Evolutionary conservation across 2,113 vertebrate species (phyloP).

Genomic region (Centropristis striata): DNA sequence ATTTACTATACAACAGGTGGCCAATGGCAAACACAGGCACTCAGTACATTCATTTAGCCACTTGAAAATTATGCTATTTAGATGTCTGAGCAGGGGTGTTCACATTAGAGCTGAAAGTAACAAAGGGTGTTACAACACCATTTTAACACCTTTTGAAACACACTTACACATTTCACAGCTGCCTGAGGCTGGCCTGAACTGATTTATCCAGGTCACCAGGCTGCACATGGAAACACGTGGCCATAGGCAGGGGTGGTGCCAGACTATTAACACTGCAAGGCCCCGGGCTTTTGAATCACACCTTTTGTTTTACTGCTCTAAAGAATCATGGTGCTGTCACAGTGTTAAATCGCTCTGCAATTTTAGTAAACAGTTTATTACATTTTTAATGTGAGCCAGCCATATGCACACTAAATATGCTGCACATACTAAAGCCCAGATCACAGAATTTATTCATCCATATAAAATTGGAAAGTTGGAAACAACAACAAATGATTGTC

Average conservation of each 20-base stretch:
- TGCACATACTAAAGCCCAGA: constrained; percentile 1
- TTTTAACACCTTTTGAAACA: constrained; percentile 50
- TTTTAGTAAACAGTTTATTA: constrained; percentile 38
- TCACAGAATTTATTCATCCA: constrained; percentile 10
- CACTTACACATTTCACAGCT: constrained; percentile 45
- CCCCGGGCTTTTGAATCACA: constrained; percentile 29
- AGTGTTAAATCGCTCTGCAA: constrained; percentile 16
- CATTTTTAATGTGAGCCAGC: constrained; percentile 39
- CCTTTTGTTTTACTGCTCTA: constrained; percentile 54
- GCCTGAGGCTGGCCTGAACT: constrained; percentile 31
- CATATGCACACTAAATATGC: constrained; percentile 35
- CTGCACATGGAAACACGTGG: constrained; percentile 39
- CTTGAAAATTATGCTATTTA: constrained; percentile 53
- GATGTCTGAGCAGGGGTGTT: constrained; percentile 25
- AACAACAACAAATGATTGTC: not conserved
- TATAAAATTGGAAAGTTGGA: not conserved
- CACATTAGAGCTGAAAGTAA: constrained; percentile 39
- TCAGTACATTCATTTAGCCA: constrained; percentile 15
- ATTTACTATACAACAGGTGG: constrained; percentile 56
- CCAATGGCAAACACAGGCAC: constrained; percentile 33
- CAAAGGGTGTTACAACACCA: constrained; percentile 35
- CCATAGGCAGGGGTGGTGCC: constrained; percentile 17
- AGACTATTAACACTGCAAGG: constrained; percentile 34
- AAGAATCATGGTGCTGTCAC: constrained; percentile 38
- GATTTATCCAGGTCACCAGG: constrained; percentile 58